Evolutionary conservation across 2,888 invertebrate genomes (phyloP).

Genomic region (Hartigia nigra): DNA sequence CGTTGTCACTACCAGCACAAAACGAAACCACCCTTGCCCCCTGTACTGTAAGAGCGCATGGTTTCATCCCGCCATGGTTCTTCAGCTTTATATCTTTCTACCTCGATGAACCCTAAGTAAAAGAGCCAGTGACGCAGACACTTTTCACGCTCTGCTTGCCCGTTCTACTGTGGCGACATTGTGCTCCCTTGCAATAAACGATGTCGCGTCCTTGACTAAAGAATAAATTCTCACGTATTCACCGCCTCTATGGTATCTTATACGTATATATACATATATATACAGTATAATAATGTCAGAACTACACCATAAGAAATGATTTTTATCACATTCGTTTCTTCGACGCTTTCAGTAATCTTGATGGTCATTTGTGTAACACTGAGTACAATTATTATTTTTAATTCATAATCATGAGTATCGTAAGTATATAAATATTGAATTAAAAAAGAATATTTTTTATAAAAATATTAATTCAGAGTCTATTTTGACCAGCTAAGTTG

Average conservation of each 20-base stretch:
- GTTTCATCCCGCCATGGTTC: slow-evolving; percentile 5
- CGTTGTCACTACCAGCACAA: not conserved
- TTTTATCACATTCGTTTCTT: not conserved
- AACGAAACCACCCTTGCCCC: slow-evolving; percentile 4
- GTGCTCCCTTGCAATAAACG: slow-evolving; percentile 1
- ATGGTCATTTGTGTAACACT: not conserved
- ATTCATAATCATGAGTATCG: not conserved
- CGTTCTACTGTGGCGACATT: not conserved
- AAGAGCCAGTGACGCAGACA: slow-evolving; percentile 24
- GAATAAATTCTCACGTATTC: slow-evolving; percentile 1
- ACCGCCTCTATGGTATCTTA: not conserved
- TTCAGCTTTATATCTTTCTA: slow-evolving; percentile 25
- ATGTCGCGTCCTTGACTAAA: slow-evolving; percentile 6
- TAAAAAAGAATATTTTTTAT: too few species aligned
- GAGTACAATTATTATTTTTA: not conserved
- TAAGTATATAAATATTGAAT: not conserved
- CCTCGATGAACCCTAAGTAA: slow-evolving; percentile 19
- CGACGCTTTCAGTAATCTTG: not conserved
- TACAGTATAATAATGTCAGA: not conserved
- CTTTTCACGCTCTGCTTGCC: slow-evolving; percentile 8
- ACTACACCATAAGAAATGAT: not conserved
- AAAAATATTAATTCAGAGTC: not conserved
- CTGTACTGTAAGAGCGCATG: not conserved
- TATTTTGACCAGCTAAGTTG: not conserved
- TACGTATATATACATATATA: not conserved